Evolutionary conservation across 2,113 vertebrate genomes (phyloP).

Genomic region (Rhagologus leucostigma): DNA sequence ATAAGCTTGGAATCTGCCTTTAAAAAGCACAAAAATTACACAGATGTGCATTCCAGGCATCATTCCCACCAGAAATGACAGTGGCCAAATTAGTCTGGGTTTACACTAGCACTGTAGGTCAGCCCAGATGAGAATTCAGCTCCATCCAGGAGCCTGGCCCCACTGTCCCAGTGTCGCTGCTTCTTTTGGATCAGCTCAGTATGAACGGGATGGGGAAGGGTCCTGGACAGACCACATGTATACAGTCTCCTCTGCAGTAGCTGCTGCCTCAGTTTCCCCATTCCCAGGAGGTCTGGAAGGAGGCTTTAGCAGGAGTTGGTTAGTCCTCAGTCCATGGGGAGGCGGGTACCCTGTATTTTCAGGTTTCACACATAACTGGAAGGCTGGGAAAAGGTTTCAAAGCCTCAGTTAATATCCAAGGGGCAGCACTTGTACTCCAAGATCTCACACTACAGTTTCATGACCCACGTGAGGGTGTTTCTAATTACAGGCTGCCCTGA

Average conservation of each 20-base stretch:
- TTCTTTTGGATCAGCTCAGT: neutral
- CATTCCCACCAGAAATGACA: neutral
- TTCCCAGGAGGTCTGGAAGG: neutral
- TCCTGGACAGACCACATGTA: rapidly evolving
- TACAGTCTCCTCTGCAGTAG: neutral
- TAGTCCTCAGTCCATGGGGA: neutral
- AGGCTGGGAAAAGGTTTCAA: neutral
- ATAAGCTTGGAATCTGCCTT: neutral
- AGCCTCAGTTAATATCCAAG: neutral
- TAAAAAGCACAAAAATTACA: neutral
- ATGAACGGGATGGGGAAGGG: neutral
- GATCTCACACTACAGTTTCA: neutral
- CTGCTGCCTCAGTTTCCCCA: neutral
- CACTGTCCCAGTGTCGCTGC: rapidly evolving
- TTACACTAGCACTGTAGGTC: neutral
- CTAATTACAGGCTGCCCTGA: neutral
- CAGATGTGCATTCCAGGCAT: slow-evolving; percentile 35
- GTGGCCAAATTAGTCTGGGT: neutral
- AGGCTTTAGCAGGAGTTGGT: neutral
- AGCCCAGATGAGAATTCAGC: neutral
- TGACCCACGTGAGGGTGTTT: rapidly evolving
- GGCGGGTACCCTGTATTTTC: neutral
- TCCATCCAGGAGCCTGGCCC: neutral
- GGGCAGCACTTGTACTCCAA: neutral
- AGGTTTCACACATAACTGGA: neutral